Evolutionary conservation across 64 coral and sea anemone species (phyloP).

Genomic region (Anthopleura sola): DNA sequence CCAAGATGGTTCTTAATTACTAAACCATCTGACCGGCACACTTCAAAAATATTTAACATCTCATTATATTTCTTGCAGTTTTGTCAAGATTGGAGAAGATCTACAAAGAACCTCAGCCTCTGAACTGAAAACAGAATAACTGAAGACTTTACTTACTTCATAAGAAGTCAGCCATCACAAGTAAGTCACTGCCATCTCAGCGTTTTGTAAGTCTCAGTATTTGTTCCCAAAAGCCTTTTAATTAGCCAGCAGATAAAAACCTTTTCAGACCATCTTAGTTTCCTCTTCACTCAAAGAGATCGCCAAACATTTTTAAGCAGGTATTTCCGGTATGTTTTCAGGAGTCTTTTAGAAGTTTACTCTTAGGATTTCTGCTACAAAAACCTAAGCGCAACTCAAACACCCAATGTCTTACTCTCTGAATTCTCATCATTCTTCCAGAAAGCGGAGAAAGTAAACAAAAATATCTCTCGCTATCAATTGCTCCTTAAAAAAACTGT

Average conservation of each 20-base stretch:
- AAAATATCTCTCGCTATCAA: neutral
- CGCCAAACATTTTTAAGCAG: constrained; percentile 7
- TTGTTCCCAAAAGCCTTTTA: neutral
- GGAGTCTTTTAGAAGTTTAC: constrained; percentile 3
- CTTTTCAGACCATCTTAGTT: constrained; percentile 5
- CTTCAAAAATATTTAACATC: neutral
- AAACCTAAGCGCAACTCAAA: neutral
- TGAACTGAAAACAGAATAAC: neutral
- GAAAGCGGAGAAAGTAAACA: neutral
- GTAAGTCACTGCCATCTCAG: neutral
- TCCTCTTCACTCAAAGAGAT: constrained; percentile 2
- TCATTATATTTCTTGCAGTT: neutral
- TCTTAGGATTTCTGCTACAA: constrained; percentile 8
- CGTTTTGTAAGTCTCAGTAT: neutral
- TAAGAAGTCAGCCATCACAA: neutral
- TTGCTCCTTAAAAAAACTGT: neutral
- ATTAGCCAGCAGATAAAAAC: neutral
- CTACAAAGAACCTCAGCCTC: neutral
- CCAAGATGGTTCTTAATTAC: neutral
- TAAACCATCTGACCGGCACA: neutral
- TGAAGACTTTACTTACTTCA: neutral
- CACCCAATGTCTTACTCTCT: neutral
- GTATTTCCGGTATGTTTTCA: constrained; percentile 29
- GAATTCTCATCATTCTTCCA: constrained; percentile 14
- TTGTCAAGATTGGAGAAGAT: neutral